phyloP scores from a whole-genome alignment of 2,113 vertebrate genomes.

The Struthio camelus region DNA sequence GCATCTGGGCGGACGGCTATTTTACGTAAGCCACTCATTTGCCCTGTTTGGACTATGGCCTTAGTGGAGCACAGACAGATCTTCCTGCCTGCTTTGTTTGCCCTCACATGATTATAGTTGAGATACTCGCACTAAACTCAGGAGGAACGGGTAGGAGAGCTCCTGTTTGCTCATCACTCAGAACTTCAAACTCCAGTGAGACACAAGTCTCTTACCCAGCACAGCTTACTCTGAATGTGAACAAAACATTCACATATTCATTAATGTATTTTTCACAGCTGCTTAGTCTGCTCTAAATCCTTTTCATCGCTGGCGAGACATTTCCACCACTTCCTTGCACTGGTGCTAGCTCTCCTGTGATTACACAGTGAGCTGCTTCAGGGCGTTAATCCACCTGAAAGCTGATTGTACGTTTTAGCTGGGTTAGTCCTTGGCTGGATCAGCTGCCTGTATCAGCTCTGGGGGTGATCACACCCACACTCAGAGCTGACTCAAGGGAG shows the following conservation, averaged over 20 bases:
- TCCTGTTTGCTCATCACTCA: not conserved
- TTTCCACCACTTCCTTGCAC: not conserved
- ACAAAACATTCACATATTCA: not conserved
- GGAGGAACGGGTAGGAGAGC: not conserved
- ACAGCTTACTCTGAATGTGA: not conserved
- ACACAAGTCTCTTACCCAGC: not conserved
- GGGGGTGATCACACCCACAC: not conserved
- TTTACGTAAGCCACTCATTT: not conserved
- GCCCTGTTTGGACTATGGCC: not conserved
- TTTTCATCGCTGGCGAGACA: not conserved
- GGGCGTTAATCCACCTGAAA: not conserved
- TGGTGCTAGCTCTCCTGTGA: fast-evolving
- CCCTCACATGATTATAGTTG: not conserved
- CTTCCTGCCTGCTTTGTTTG: not conserved
- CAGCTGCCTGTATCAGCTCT: not conserved
- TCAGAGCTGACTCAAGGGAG: not conserved
- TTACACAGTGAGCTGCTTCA: not conserved
- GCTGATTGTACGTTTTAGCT: not conserved
- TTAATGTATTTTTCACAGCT: not conserved
- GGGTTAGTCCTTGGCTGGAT: not conserved
- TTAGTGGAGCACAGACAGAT: not conserved
- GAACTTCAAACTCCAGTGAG: not conserved
- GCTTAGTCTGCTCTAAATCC: not conserved
- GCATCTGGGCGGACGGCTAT: not conserved
- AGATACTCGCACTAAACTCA: not conserved